These are phyloP conservation scores for Zaprionus kolodkinae DNA, from an alignment of 1,140 invertebrate species.

Conservation along the genomic window DNA sequence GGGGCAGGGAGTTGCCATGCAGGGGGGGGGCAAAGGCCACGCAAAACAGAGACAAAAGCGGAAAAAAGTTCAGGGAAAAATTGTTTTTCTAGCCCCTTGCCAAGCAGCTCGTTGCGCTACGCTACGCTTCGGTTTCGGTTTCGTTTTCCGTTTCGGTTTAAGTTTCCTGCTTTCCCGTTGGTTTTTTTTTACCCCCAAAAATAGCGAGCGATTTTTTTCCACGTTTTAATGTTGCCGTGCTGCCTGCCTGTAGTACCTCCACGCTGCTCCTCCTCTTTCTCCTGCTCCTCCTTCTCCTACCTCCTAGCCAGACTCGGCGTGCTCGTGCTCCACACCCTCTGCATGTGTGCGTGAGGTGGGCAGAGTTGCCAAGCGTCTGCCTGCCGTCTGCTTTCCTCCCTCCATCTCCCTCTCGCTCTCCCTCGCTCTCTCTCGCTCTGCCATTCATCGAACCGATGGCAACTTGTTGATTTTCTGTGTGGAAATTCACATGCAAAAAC, in stretches of 20 bases:
- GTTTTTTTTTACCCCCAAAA: conserved; percentile 27
- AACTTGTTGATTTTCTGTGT: conserved; percentile 55
- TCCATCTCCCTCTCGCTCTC: not conserved
- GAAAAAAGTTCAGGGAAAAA: conserved; percentile 69
- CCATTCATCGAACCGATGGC: conserved; percentile 58
- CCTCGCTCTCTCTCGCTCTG: not conserved
- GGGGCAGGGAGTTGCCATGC: conserved; percentile 34
- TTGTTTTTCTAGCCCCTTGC: conserved; percentile 59
- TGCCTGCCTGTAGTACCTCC: not conserved
- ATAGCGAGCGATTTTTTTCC: conserved; percentile 52
- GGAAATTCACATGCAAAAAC: conserved; percentile 58
- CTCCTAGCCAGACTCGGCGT: conserved; percentile 15
- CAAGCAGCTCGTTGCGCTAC: not conserved
- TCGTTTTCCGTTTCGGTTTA: conserved; percentile 34
- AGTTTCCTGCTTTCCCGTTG: too few species aligned
- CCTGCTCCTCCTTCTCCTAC: not conserved
- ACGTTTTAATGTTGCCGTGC: conserved; percentile 54
- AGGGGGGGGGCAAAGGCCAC: conserved; percentile 20
- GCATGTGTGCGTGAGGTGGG: conserved; percentile 36
- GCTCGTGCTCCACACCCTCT: conserved; percentile 25
- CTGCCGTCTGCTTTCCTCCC: conserved; percentile 42
- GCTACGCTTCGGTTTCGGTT: conserved; percentile 25
- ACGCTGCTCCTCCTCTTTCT: not conserved
- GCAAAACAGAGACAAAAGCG: conserved; percentile 35
- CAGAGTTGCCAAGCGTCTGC: conserved; percentile 46